Base-by-base conservation (phyloP, 1,140 invertebrate species). In the Gryllus bimaculatus region DNA sequence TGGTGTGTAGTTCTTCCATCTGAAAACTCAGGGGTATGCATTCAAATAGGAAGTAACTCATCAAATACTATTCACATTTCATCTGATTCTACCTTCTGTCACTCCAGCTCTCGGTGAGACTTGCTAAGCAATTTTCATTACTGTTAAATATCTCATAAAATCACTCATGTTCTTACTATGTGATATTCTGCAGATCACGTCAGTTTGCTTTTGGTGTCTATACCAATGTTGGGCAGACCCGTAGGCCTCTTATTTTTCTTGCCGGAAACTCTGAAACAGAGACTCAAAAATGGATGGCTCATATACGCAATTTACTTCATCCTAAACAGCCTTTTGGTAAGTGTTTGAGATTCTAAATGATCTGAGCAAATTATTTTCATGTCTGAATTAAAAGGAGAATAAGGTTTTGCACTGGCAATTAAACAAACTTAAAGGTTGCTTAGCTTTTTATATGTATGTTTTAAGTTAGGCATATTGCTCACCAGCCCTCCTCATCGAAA, bases 171-270 rank as follows among this genome's bases (percentile, higher is more conserved):
- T 20, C 20, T 7, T 77, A 49, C n/a, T 54, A 77, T 26, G 26
- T 79, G 74, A 48, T 49, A 80, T 73, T 78, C 78, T 80, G 5
- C 78, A 83, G 85, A 78, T 85, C 88, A 0, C 88, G 88, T 81
- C 85, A 85, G 66, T 89, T 87, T 82, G 87, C 89, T 0, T 90
- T 90, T 81, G 88, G 88, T 18, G 85, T 90, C 75, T 89, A 89
- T 81, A 82, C 83, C 20, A 39, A 48, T 8, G 21, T 82, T 83
- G 18, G 82, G 83, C 3, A 87, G 84, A 78, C 87, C n/a, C 83
- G 85, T 26, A 88, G 89, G 78, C 87, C 89, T 0, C 80, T 88
- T 3, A 78, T 90, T 6, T 89, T 88, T 80, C 81, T 90, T 48
- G 85, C 87, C 13, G 87, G 87, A 7, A 84, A 81, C 47, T 88